These are phyloP conservation scores for Dasypus novemcinctus DNA, from an alignment of 2,113 vertebrate species.

Conservation along the genomic window DNA sequence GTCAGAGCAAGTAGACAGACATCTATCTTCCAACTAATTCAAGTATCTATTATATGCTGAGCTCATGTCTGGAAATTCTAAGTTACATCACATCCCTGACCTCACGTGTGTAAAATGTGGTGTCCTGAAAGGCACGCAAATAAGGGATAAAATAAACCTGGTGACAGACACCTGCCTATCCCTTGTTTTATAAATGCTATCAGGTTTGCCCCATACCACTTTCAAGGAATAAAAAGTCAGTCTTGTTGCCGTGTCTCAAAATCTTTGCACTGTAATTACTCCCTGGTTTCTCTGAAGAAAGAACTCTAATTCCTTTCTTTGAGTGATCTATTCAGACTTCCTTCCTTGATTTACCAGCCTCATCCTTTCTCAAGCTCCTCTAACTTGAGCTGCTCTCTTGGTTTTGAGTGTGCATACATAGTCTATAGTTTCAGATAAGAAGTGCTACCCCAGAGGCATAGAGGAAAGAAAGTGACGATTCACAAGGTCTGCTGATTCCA, in stretches of 20 bases:
- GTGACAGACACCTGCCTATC: not conserved
- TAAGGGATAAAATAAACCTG: not conserved
- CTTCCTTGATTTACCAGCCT: not conserved
- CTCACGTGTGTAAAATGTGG: not conserved
- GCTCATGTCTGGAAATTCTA: conserved; percentile 15
- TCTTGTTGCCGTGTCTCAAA: not conserved
- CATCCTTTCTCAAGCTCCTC: not conserved
- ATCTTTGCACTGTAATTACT: not conserved
- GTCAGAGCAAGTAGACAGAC: not conserved
- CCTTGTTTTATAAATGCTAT: not conserved
- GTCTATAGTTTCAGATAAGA: not conserved
- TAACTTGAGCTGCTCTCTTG: not conserved
- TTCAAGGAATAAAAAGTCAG: not conserved
- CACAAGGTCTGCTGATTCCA: not conserved
- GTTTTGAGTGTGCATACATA: not conserved
- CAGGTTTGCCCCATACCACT: not conserved
- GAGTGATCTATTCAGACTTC: not conserved
- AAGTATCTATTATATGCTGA: not conserved
- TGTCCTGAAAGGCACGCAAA: not conserved
- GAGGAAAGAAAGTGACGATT: not conserved
- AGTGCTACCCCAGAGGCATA: too few relatives aligned
- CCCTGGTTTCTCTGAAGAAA: not conserved
- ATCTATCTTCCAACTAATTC: conserved; percentile 1
- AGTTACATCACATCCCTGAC: not conserved
- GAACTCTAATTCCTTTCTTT: not conserved